A percentile compares a stretch with the other conserved stretches of the same genome.
Conservation (phyloP, 2,113 vertebrate species). For the Crypturellus undulatus region DNA sequence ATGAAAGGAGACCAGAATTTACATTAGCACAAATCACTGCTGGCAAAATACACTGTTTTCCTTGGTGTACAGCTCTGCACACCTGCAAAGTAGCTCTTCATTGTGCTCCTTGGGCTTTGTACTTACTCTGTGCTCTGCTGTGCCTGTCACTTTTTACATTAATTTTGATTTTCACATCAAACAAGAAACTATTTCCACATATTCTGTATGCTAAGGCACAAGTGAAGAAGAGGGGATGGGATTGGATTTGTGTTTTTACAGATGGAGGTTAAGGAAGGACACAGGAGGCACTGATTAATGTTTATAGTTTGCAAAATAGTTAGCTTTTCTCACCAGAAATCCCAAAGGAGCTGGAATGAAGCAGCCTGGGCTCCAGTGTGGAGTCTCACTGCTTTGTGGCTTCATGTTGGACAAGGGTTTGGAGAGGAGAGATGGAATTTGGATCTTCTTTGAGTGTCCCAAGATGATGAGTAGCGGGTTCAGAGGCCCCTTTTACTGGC, state of each 20-base stretch:
- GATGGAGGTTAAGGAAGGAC: not conserved
- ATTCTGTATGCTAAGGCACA: not conserved
- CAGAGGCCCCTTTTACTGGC: not conserved
- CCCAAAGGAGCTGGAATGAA: not conserved
- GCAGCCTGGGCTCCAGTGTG: not conserved
- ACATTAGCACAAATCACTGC: rapidly evolving
- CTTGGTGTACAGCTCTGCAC: rapidly evolving
- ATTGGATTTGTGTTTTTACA: not conserved
- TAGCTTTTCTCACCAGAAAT: not conserved
- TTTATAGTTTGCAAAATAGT: not conserved
- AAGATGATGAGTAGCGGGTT: not conserved
- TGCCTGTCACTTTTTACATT: not conserved
- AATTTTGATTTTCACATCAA: not conserved
- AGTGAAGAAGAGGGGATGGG: not conserved
- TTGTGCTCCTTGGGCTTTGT: not conserved
- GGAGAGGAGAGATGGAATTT: not conserved
- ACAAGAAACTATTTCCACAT: not conserved
- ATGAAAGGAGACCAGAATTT: not conserved
- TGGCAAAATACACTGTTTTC: not conserved
- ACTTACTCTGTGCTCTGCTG: not conserved
- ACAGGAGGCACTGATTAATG: not conserved
- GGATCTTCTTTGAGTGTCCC: not conserved
- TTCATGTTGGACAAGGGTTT: not conserved
- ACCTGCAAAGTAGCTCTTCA: rapidly evolving
- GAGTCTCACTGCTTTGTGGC: not conserved